Evolutionary conservation across 2,888 invertebrate genomes (phyloP).

Genomic region (Rhamnusium bicolor): DNA sequence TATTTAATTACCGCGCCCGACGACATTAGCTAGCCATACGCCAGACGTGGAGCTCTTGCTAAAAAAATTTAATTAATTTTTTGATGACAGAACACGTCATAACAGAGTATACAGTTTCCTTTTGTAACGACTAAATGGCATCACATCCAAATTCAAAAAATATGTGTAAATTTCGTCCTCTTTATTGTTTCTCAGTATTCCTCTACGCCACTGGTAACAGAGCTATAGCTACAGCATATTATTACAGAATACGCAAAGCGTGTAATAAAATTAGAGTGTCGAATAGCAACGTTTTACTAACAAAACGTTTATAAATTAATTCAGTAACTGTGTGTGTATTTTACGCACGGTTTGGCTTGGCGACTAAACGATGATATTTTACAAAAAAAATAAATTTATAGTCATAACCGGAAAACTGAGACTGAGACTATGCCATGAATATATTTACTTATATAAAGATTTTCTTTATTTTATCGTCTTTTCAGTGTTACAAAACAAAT

Average conservation of each 20-base stretch:
- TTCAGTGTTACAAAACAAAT: background rate
- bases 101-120: no score
- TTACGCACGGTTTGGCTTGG: slow-evolving; percentile 23
- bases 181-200: background rate
- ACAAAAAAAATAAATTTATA: background rate
- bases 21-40: no score
- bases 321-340: slow-evolving; percentile 18
- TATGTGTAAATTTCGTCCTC: background rate
- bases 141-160: no score
- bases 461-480: background rate
- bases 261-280: slow-evolving; percentile 25
- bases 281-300: slow-evolving; percentile 7
- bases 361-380: background rate
- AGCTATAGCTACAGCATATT: background rate
- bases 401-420: background rate
- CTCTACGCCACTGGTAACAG: background rate
- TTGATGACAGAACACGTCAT: no score
- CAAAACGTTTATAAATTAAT: slow-evolving; percentile 21
- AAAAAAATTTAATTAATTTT: no score
- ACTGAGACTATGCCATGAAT: background rate
- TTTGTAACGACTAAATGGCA: no score
- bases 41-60: no score
- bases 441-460: background rate
- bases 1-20: no score
- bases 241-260: background rate